phyloP scores from a whole-genome alignment of 2,888 invertebrate species.

The Drosophila testacea region DNA sequence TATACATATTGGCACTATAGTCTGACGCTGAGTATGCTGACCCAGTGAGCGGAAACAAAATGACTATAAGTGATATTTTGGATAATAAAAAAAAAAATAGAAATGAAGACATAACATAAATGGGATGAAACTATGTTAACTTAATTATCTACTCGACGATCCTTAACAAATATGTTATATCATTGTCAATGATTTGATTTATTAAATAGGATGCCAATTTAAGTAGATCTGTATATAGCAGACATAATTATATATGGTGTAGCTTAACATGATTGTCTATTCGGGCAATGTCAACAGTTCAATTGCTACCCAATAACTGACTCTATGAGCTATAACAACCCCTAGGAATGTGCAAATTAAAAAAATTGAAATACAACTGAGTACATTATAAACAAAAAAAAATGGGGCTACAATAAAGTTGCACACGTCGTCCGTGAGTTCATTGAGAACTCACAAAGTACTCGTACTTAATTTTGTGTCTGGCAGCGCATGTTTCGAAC shows the following conservation, averaged over 20 bases:
- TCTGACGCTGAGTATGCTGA: not conserved
- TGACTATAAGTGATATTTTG: not conserved
- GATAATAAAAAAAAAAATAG: too few relatives aligned
- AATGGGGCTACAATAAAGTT: slow-evolving; percentile 29
- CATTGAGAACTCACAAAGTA: slow-evolving; percentile 51
- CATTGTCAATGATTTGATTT: too few relatives aligned
- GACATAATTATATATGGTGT: too few relatives aligned
- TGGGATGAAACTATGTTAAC: too few relatives aligned
- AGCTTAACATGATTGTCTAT: not conserved
- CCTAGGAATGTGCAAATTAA: slow-evolving; percentile 32
- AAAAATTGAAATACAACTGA: not conserved
- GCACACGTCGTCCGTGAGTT: slow-evolving; percentile 28
- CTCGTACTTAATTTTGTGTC: slow-evolving; percentile 21
- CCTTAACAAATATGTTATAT: too few relatives aligned
- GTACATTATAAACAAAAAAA: slow-evolving; percentile 6
- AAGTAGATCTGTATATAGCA: too few relatives aligned
- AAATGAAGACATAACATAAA: too few relatives aligned
- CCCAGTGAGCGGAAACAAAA: not conserved
- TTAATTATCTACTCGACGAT: not conserved
- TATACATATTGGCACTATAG: not conserved
- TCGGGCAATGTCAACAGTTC: slow-evolving; percentile 5
- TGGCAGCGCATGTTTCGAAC: slow-evolving; percentile 15
- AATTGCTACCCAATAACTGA: slow-evolving; percentile 17
- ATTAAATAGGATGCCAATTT: too few relatives aligned
- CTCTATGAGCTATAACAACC: not conserved